Evolutionary conservation across 2,797 vertebrate species (phyloP), one percentile per base, ranked within the genome.

Genomic region (Pangasius djambal): DNA sequence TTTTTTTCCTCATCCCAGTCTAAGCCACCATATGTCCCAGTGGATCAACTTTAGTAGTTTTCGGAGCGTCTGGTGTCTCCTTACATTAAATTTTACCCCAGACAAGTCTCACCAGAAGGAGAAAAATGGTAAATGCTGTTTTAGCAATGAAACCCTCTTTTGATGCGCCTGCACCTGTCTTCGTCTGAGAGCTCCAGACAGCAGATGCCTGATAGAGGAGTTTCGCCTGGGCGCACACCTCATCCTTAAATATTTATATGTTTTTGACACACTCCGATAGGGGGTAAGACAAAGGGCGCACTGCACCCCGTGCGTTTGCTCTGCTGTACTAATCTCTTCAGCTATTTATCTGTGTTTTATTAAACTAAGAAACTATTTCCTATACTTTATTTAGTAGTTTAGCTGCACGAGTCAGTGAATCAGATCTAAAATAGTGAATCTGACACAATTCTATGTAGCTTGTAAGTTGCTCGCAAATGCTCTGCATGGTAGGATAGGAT

Each of bases 161-260:
- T 98, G 97, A 96, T 97, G 97, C 95, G 94, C 93, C 95, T 97
- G 97, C 98, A 99, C 98, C 98, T 98, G 98, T 98, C 97, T 97
- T 95, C 94, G 96, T 95, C 95, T 95, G 97, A 98, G 97, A 97
- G 96, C 81, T 96, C 52, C 96, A 96, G 96, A 95, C 96, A 97
- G 96, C 97, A 98, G 97, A 98, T 96, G 97, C 96, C 97, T 96
- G 95, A 96, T 95, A 93, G 96, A 97, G 95, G 95, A 96, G 96
- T 96, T 92, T 93, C 89, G 93, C 79, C 97, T 95, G 95, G 96
- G 97, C 93, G 97, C 96, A 96, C 97, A 98, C 97, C 97, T 97
- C 96, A 96, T 97, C 97, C 97, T 99, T 96, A 99, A 99, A 99
- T 98, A 99, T 99, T 99, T 98, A 99, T 99, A 97, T 97, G 97